A percentile compares a stretch with the other conserved stretches of the same genome.
phyloP scores from a whole-genome alignment of 2,113 vertebrate species.

The Pao palembangensis region DNA sequence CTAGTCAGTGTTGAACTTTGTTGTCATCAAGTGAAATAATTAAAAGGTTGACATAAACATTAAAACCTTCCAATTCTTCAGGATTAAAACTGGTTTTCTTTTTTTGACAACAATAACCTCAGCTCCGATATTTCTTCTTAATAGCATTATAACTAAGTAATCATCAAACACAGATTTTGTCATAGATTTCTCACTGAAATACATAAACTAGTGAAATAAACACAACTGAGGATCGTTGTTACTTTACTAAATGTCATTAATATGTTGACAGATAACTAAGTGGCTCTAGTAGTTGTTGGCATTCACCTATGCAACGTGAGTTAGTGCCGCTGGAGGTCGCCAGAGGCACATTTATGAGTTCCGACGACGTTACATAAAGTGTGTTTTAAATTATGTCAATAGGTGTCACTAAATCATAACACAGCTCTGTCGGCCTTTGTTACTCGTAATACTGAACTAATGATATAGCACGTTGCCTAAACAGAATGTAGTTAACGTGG shows the following conservation, averaged over 20 bases:
- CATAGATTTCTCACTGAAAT: no score
- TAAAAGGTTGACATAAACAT: slow-evolving; percentile 3
- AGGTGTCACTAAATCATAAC: slow-evolving; percentile 45
- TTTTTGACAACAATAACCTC: not conserved
- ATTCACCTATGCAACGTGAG: no score
- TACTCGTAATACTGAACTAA: no score
- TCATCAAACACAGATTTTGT: no score
- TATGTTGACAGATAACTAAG: no score
- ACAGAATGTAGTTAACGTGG: not conserved
- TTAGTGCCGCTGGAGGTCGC: slow-evolving; percentile 36
- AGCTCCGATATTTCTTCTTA: no score
- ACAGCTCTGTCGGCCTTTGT: not conserved
- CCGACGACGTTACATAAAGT: slow-evolving; percentile 34
- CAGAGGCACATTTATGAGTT: slow-evolving; percentile 4
- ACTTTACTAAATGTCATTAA: no score
- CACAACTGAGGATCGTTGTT: no score
- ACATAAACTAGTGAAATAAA: no score
- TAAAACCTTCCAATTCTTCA: not conserved
- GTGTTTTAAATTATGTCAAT: slow-evolving; percentile 13
- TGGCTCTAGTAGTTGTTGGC: no score
- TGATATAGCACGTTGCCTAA: not conserved
- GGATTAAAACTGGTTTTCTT: not conserved
- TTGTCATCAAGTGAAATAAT: slow-evolving; percentile 17
- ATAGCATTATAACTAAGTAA: no score
- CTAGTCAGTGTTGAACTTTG: not conserved